A percentile compares a stretch with the other conserved stretches of the same genome.
phyloP scores from a whole-genome alignment of 37 sponge, comb jelly and placozoan genomes.

The Axinella damicornis region DNA sequence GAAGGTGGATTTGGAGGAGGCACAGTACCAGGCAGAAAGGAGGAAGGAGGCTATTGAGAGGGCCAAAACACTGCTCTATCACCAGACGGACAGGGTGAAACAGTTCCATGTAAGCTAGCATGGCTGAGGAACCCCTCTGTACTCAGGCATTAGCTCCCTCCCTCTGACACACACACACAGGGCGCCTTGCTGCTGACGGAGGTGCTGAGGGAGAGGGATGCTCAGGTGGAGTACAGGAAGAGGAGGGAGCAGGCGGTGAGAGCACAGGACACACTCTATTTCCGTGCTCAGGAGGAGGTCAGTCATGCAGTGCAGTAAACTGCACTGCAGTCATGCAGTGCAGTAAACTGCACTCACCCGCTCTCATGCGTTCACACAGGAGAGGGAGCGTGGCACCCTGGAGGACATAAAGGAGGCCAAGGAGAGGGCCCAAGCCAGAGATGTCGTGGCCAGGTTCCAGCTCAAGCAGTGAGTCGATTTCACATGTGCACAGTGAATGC shows the following conservation, averaged over 20 bases:
- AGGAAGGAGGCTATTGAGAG: constrained; percentile 84
- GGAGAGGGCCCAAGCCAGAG: constrained; percentile 22
- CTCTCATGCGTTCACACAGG: constrained; percentile 22
- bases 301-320: neutral
- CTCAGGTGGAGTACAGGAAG: constrained; percentile 82
- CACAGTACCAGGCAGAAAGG: constrained; percentile 77
- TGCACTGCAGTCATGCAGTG: too few species aligned
- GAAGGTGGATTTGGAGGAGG: constrained; percentile 82
- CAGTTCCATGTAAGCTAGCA: constrained; percentile 78
- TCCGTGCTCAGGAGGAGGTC: constrained; percentile 57
- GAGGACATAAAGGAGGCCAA: constrained; percentile 47
- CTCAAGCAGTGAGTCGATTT: constrained; percentile 53
- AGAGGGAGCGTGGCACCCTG: constrained; percentile 43
- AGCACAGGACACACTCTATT: constrained; percentile 46
- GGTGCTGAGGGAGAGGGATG: constrained; percentile 85
- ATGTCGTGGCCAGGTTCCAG: constrained; percentile 51
- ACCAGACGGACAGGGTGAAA: constrained; percentile 91
- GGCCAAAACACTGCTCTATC: constrained; percentile 83
- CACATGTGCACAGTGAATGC: too few species aligned
- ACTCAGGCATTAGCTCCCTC: too few species aligned
- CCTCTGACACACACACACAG: constrained; percentile 28
- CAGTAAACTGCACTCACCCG: too few species aligned
- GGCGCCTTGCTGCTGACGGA: constrained; percentile 84
- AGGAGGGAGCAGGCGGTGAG: constrained; percentile 46
- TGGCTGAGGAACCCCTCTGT: neutral